Evolutionary conservation across 2,888 invertebrate genomes (phyloP).

Genomic region (Bugula neritina): DNA sequence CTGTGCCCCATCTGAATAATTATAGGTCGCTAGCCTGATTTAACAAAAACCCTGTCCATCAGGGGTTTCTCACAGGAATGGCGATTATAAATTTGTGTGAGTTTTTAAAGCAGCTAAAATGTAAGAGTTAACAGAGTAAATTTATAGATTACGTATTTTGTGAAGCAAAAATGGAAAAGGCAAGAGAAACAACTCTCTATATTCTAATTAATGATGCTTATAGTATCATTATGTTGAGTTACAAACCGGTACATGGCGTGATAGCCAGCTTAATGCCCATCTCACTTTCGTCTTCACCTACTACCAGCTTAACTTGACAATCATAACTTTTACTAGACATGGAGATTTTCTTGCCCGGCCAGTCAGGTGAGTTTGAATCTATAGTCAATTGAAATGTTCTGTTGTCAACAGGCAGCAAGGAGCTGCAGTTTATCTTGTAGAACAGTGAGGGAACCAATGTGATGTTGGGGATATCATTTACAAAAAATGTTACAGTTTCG

Average conservation of each 20-base stretch:
- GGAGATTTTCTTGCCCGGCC: too few species aligned
- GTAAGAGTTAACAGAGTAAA: too few species aligned
- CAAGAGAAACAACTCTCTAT: too few species aligned
- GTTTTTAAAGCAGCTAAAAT: neutral
- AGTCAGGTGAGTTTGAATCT: neutral
- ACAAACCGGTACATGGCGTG: neutral
- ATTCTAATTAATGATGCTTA: too few species aligned
- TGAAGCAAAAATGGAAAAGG: too few species aligned
- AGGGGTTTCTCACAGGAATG: too few species aligned
- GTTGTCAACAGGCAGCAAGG: neutral
- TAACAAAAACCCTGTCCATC: too few species aligned
- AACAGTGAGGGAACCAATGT: neutral
- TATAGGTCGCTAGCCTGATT: too few species aligned
- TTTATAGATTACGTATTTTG: too few species aligned
- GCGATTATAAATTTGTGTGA: too few species aligned
- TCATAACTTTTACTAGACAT: neutral
- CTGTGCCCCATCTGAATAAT: too few species aligned
- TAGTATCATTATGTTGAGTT: too few species aligned
- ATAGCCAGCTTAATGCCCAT: neutral
- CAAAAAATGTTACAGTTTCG: neutral
- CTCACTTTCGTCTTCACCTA: neutral
- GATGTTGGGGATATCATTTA: neutral
- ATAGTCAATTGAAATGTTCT: neutral
- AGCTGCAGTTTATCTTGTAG: neutral
- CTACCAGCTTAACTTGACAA: neutral